Percentiles rank a stretch among this genome's conserved stretches.
Conservation (phyloP, 1,140 invertebrate genomes). For the Drosophila asahinai region DNA sequence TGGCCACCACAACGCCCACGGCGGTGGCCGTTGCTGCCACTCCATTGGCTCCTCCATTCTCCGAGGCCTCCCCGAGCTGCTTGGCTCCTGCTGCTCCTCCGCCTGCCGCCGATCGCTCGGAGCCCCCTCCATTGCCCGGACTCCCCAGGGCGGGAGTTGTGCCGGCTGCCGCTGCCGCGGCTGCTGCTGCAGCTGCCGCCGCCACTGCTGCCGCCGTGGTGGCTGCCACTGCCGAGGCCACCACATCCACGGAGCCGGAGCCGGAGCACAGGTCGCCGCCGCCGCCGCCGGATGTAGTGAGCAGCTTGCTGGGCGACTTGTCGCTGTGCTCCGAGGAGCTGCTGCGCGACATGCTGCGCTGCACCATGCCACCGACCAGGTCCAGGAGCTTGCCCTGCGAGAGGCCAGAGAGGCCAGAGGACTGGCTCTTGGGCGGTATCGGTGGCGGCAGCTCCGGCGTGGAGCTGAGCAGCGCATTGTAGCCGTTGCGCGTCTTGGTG, state of each 20-base stretch:
- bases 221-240: constrained; percentile 59
- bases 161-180: constrained; percentile 9
- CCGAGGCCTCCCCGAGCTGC: constrained; percentile 6
- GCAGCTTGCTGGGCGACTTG: constrained; percentile 71
- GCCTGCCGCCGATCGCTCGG: constrained; percentile 43
- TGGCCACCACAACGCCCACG: constrained; percentile 33
- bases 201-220: constrained; percentile 17
- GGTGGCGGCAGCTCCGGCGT: constrained; percentile 79
- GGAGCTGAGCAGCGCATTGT: constrained; percentile 79
- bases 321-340: constrained; percentile 80
- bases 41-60: constrained; percentile 10
- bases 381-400: constrained; percentile 59
- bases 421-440: constrained; percentile 68
- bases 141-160: constrained; percentile 36
- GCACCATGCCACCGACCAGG: constrained; percentile 51
- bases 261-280: constrained; percentile 19
- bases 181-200: constrained; percentile 38
- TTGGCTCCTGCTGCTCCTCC: constrained; percentile 1
- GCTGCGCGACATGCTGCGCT: constrained; percentile 68
- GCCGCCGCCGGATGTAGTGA: neutral
- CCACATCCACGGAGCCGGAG: constrained; percentile 51
- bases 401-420: neutral
- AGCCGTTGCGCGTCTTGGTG: constrained; percentile 83
- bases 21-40: neutral
- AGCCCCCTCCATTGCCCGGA: constrained; percentile 59